Evolutionary conservation across 2,797 vertebrate species (phyloP), one percentile per base, ranked within the genome.

Genomic region (Schizopygopsis pylzovi): DNA sequence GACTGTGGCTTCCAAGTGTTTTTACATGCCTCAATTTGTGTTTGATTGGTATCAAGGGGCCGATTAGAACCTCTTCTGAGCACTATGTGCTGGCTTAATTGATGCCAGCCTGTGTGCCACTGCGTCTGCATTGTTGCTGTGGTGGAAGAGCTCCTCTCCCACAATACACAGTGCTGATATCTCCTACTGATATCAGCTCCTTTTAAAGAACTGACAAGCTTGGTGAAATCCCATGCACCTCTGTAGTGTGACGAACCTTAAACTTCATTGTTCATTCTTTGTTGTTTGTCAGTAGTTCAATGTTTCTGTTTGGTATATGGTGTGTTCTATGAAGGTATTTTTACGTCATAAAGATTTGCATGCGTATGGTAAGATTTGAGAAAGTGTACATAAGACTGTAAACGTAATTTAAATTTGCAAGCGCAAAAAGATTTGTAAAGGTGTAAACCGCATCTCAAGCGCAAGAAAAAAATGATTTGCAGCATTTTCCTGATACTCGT

Each of bases 11-110:
- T 82, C 78, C 84, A 84, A 76, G 78, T 13, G 33, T 61, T 87
- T 88, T 89, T 59, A 43, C 49, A 68, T 71, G 78, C 81, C 67
- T 77, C 68, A 81, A 43, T 87, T 87, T 76, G 79, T 22, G 49
- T 63, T 86, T 88, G 82, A 87, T 88, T 63, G 78, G 43, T 81
- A 78, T 85, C 84, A 82, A 79, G 80, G 80, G 86, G 45, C 87
- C 63, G 84, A 91, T 88, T 90, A 90, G 63, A 88, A 85, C 85
- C 80, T 87, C 39, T 72, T 54, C 33, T 80, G 61, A 15, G 41
- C 63, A 63, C 72, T 47, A 18, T 68, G 79, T n/a, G 3, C 82
- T 85, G 77, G 70, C 54, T 75, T 86, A 87, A 87, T 82, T 82
- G 84, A 87, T 77, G 82, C 75, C 79, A 85, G 75, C 33, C 37